Base-by-base conservation (phyloP, 2,888 invertebrate genomes). In the Apocheima hispidaria region DNA sequence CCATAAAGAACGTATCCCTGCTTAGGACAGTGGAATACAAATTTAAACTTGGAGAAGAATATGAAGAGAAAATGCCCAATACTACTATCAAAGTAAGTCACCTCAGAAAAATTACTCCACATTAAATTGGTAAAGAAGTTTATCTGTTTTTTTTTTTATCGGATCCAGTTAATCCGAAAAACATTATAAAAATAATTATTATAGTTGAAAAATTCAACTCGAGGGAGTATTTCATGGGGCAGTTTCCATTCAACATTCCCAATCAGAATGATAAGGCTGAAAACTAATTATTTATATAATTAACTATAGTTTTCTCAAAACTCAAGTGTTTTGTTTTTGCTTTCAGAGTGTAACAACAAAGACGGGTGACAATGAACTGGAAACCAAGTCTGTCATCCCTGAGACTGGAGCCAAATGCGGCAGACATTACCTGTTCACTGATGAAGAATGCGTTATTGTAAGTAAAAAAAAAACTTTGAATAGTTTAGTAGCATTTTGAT, bases 51-150 rank as follows among this genome's bases (percentile, higher is more conserved):
- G 94, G 94, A 12, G 94, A 94, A 71, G 94, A 95, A 72, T 95
- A 95, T 84, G 94, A 94, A 60, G 95, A 96, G 79, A 78, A 84
- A 14, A 95, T 95, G 95, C 94, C 95, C 2, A 93, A 90, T 63
- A 82, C 83, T 9, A 73, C 70, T 20, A 83, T 92, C 35, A 91
- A 88, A 93, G 94, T 77, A 84, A 71, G 66, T 50, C 28, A 3
- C 3, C n/a, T n/a, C 16, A 26, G 18, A 6, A 21, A 40, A 40
- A 20, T 12, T n/a, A n/a, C n/a, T n/a, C n/a, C n/a, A n/a, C n/a
- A n/a, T n/a, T n/a, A n/a, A n/a, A n/a, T n/a, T n/a, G n/a, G n/a
- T n/a, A n/a, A n/a, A n/a, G n/a, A n/a, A n/a, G n/a, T n/a, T n/a
- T n/a, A n/a, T n/a, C n/a, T n/a, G n/a, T n/a, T n/a, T n/a, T n/a